Conservation (phyloP, 2,113 vertebrate genomes). For the Microcebus ravelobensis region DNA sequence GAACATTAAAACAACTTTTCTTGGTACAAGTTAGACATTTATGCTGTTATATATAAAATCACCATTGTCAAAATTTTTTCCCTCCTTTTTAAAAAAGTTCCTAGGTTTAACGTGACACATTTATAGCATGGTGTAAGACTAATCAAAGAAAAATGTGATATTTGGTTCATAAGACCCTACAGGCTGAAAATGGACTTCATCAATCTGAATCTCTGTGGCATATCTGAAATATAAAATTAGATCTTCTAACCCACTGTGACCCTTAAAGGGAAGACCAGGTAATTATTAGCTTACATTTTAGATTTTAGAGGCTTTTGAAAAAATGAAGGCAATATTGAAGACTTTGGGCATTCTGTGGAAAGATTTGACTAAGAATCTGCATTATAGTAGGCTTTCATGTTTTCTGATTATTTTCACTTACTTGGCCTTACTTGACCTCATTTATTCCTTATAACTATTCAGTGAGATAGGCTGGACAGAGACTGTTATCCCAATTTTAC, state of each 20-base stretch:
- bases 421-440: not conserved
- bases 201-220: not conserved
- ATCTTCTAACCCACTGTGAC: not conserved
- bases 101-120: conserved; percentile 28
- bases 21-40: conserved; percentile 34
- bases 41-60: conserved; percentile 46
- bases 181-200: not conserved
- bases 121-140: conserved; percentile 10
- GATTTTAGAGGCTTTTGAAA: conserved; percentile 29
- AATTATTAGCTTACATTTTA: conserved; percentile 14
- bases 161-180: not conserved
- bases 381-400: not conserved
- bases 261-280: not conserved
- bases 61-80: not conserved
- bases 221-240: conserved; percentile 27
- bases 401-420: conserved; percentile 1
- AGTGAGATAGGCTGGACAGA: not conserved
- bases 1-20: not conserved
- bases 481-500: not conserved
- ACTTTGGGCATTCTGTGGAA: not conserved
- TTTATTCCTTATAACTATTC: not conserved
- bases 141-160: conserved; percentile 36
- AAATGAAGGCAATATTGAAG: not conserved
- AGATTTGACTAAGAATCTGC: not conserved
- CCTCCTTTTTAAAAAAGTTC: not conserved